Evolutionary conservation across 2,888 invertebrate genomes (phyloP).

Genomic region (Perithous albicinctus): DNA sequence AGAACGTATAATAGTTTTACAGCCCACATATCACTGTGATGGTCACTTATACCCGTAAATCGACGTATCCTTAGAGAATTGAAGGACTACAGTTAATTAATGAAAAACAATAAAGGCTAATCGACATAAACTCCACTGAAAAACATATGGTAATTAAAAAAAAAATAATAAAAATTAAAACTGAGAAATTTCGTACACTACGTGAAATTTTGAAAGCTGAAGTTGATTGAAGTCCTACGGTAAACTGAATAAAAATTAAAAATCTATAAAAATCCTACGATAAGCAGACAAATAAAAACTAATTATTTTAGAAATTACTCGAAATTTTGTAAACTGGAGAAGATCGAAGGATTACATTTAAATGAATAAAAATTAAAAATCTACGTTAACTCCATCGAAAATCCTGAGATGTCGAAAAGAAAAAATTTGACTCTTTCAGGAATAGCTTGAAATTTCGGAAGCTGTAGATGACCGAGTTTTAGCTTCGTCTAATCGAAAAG

Average conservation of each 20-base stretch:
- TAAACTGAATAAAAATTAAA: too few species aligned
- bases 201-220: too few species aligned
- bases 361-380: too few species aligned
- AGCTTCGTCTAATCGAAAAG: constrained; percentile 55
- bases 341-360: too few species aligned
- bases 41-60: constrained; percentile 35
- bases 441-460: neutral
- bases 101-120: neutral
- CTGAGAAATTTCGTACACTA: too few species aligned
- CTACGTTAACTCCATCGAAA: neutral
- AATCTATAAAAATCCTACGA: too few species aligned
- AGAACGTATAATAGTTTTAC: constrained; percentile 67
- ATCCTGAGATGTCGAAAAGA: neutral
- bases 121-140: neutral
- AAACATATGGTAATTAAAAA: too few species aligned
- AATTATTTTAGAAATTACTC: too few species aligned
- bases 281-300: too few species aligned
- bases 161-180: too few species aligned
- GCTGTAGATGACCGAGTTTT: constrained; percentile 20
- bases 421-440: constrained; percentile 11
- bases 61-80: constrained; percentile 44
- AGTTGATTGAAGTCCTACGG: too few species aligned
- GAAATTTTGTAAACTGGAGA: too few species aligned
- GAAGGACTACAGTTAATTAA: constrained; percentile 20
- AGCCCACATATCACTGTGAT: constrained; percentile 67